A percentile compares a stretch with the other conserved stretches of the same genome.
phyloP scores from a whole-genome alignment of 2,888 invertebrate species.

The Perizoma affinitatum region DNA sequence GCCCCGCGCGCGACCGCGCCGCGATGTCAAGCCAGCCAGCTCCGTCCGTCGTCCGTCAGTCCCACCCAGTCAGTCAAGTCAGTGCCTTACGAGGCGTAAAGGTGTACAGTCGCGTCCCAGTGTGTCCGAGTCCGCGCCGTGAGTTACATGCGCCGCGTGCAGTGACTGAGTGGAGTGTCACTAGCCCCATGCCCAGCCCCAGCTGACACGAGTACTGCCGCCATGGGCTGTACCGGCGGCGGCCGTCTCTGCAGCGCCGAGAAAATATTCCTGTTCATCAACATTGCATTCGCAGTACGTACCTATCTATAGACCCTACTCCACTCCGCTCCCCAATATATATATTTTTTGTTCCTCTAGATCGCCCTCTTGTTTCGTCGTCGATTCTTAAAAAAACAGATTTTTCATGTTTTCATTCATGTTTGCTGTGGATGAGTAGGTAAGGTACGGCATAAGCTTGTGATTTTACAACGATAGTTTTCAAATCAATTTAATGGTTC shows the following conservation, averaged over 20 bases:
- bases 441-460: too few relatives aligned
- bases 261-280: conserved; percentile 78
- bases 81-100: conserved; percentile 70
- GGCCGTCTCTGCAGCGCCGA: conserved; percentile 63
- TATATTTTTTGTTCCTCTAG: not conserved
- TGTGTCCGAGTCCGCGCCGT: not conserved
- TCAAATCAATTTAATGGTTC: too few relatives aligned
- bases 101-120: conserved; percentile 2
- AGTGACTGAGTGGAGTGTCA: not conserved
- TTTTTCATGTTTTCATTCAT: too few relatives aligned
- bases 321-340: not conserved
- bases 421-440: too few relatives aligned
- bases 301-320: conserved; percentile 1
- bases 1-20: too few relatives aligned
- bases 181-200: not conserved
- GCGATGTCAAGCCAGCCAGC: too few relatives aligned
- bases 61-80: conserved; percentile 18
- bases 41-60: not conserved
- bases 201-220: conserved; percentile 10
- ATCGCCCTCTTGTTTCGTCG: not conserved
- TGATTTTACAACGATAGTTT: too few relatives aligned
- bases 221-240: conserved; percentile 66
- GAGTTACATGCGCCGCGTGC: conserved; percentile 17
- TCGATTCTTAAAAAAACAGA: too few relatives aligned
- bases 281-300: conserved; percentile 77